phyloP scores from a whole-genome alignment of 1,140 invertebrate genomes.

The Trachymyrmex cornetzi region DNA sequence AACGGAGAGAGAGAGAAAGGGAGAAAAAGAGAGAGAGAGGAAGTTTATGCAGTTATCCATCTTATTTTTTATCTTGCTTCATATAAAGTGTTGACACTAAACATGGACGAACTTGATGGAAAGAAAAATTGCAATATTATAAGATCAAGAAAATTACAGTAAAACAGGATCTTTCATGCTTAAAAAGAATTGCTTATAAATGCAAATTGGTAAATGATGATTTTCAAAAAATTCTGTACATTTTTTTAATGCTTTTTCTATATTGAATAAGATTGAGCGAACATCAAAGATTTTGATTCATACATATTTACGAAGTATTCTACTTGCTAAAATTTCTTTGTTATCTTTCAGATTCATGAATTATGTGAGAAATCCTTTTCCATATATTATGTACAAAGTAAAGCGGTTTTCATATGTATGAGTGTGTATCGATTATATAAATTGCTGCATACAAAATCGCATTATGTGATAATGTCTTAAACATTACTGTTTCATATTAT shows the following conservation, averaged over 20 bases:
- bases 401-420: neutral
- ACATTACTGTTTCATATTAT: neutral
- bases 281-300: neutral
- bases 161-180: neutral
- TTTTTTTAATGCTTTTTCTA: neutral
- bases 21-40: neutral
- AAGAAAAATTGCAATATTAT: slow-evolving; percentile 23
- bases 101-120: slow-evolving; percentile 11
- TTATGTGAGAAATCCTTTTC: neutral
- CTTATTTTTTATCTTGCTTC: slow-evolving; percentile 44
- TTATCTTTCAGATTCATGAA: slow-evolving; percentile 23
- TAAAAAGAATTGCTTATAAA: neutral
- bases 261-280: slow-evolving; percentile 6
- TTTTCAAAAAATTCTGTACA: neutral
- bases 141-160: slow-evolving; percentile 1
- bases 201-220: neutral
- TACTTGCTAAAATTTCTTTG: slow-evolving; percentile 24
- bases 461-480: slow-evolving; percentile 14
- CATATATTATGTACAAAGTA: neutral
- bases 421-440: neutral
- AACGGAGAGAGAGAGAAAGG: neutral
- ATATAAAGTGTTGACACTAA: slow-evolving; percentile 44
- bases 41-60: slow-evolving; percentile 51
- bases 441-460: neutral
- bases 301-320: neutral